A percentile compares a stretch with the other conserved stretches of the same genome.
Conservation (phyloP, 1,140 invertebrate species). For the Forficula auricularia region DNA sequence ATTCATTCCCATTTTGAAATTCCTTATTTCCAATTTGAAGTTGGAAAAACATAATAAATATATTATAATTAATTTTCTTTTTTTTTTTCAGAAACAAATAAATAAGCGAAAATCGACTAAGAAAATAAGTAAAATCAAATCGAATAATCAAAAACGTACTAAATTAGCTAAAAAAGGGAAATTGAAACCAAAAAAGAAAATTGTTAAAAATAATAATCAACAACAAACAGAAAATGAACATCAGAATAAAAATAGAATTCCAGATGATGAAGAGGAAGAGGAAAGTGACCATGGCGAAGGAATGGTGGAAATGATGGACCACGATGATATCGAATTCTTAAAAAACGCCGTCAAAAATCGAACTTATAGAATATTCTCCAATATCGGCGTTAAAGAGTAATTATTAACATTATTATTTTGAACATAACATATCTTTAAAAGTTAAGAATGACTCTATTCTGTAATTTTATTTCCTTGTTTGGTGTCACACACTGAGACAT, state of each 20-base stretch:
- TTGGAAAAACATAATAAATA: no score
- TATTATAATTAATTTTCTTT: constrained; percentile 5
- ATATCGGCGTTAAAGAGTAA: constrained; percentile 23
- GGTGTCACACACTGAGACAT: no score
- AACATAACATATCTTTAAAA: no score
- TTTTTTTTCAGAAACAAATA: constrained; percentile 28
- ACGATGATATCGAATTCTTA: constrained; percentile 44
- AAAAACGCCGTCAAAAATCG: constrained; percentile 30
- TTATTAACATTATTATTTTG: constrained; percentile 1
- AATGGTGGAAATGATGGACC: constrained; percentile 41
- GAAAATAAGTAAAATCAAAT: constrained; percentile 42
- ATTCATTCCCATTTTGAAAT: no score
- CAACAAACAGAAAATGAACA: constrained; percentile 19
- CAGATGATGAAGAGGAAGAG: constrained; percentile 20
- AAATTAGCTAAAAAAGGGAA: constrained; percentile 41
- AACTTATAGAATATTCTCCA: constrained; percentile 30
- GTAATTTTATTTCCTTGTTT: no score
- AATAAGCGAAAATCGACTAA: no score
- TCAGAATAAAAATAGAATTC: constrained; percentile 17
- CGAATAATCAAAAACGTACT: constrained; percentile 40
- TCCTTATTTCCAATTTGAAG: no score
- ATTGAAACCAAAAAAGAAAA: constrained; percentile 32
- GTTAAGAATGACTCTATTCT: no score
- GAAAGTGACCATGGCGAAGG: constrained; percentile 37
- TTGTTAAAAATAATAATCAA: constrained; percentile 20